A percentile compares a stretch with the other conserved stretches of the same genome.
Conservation (phyloP, 2,888 invertebrate species). For the Spatulosminthurus flaviceps region DNA sequence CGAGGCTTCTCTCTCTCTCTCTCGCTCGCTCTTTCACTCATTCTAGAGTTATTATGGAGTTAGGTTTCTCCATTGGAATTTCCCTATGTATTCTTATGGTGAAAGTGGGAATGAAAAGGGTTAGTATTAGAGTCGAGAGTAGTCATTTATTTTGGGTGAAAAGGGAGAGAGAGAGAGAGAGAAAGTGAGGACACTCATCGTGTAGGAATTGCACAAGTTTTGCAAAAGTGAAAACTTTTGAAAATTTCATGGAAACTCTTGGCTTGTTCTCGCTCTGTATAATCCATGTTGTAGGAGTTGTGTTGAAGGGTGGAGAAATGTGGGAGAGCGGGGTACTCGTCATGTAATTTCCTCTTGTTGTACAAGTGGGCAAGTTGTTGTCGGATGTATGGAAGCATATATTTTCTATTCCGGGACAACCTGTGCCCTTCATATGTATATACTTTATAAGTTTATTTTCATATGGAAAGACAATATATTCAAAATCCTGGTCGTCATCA, state of each 20-base stretch:
- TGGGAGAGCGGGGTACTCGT: no score
- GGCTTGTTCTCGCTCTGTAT: no score
- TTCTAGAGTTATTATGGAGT: background rate
- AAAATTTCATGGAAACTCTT: no score
- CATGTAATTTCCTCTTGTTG: no score
- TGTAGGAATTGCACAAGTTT: background rate
- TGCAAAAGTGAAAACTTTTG: background rate
- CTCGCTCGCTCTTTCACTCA: background rate
- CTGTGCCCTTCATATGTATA: no score
- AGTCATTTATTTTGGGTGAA: background rate
- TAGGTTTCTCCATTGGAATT: no score
- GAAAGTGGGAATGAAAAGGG: background rate
- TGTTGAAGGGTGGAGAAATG: no score
- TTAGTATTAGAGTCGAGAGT: constrained; percentile 10
- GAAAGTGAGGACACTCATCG: background rate
- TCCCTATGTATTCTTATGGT: background rate
- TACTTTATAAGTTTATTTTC: no score
- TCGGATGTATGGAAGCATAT: background rate
- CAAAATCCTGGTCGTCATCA: no score
- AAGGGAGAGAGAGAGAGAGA: background rate
- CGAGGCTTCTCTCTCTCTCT: constrained; percentile 18
- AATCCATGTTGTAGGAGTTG: no score
- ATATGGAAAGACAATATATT: no score
- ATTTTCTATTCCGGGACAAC: background rate
- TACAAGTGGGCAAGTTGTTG: background rate